Percentiles rank a stretch among this genome's conserved stretches.
These are phyloP conservation scores for Larimichthys polyactis DNA, from an alignment of 2,113 vertebrate species.

Conservation along the genomic window DNA sequence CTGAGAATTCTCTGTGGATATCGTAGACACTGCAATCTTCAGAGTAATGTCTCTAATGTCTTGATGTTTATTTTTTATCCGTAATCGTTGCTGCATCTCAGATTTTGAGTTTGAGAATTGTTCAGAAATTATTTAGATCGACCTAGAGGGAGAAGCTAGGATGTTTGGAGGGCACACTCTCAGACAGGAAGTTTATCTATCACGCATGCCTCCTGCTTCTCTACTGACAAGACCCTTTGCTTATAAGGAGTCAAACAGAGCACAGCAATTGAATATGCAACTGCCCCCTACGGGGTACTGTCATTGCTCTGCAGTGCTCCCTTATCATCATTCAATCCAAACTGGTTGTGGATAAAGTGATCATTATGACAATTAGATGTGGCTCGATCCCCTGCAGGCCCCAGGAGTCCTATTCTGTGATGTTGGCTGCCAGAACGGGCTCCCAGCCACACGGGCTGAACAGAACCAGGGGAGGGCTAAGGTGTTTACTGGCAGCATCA, in stretches of 20 bases:
- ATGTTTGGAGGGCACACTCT: conserved; percentile 72
- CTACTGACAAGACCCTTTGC: conserved; percentile 66
- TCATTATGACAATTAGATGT: conserved; percentile 84
- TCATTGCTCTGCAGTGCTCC: conserved; percentile 58
- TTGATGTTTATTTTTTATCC: conserved; percentile 48
- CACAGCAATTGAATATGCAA: conserved; percentile 75
- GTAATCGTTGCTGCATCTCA: conserved; percentile 44
- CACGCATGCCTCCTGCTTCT: conserved; percentile 76
- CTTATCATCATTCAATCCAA: conserved; percentile 81
- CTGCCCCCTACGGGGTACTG: conserved; percentile 68
- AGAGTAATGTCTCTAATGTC: background rate
- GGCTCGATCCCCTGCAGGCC: conserved; percentile 76
- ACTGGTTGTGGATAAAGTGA: conserved; percentile 82
- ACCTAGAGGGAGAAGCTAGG: conserved; percentile 57
- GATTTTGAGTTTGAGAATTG: conserved; percentile 60
- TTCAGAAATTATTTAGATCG: conserved; percentile 70
- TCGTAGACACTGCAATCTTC: conserved; percentile 25
- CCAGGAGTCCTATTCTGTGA: conserved; percentile 84
- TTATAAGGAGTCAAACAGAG: conserved; percentile 77
- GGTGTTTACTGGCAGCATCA: conserved; percentile 87
- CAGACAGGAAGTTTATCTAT: conserved; percentile 85
- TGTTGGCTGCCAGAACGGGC: conserved; percentile 74
- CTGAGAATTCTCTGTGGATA: background rate
- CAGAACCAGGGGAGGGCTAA: conserved; percentile 77
- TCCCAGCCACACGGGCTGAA: conserved; percentile 57